Percentiles rank a stretch among this genome's conserved stretches.
These are phyloP conservation scores for Cheilosia pagana DNA, from an alignment of 2,888 invertebrate genomes.

Conservation along the genomic window DNA sequence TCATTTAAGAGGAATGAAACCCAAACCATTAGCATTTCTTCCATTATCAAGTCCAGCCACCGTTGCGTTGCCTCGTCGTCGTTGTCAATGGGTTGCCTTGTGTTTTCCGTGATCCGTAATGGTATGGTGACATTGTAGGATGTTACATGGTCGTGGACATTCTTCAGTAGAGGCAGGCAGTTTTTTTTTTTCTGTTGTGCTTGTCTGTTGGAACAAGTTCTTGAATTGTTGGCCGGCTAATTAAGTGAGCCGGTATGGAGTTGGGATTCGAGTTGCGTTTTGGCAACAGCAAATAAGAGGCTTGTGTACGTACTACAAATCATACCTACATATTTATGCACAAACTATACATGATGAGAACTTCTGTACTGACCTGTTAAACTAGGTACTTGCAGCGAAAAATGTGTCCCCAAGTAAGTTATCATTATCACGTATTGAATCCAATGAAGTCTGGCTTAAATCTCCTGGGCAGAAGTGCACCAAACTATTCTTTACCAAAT, in stretches of 20 bases:
- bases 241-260: slow-evolving; percentile 25
- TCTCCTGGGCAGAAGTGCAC: no score
- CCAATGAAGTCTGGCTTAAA: no score
- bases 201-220: slow-evolving; percentile 14
- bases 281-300: no score
- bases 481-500: no score
- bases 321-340: no score
- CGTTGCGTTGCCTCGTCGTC: not conserved
- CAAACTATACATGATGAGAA: no score
- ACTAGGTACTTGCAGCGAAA: no score
- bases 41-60: slow-evolving; percentile 23
- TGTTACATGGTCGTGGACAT: slow-evolving; percentile 4
- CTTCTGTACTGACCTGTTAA: no score
- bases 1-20: slow-evolving; percentile 53
- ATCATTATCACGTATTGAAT: no score
- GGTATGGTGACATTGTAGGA: slow-evolving; percentile 27
- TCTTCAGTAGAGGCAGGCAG: not conserved
- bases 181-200: not conserved
- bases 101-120: slow-evolving; percentile 16
- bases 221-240: slow-evolving; percentile 28
- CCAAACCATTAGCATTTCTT: slow-evolving; percentile 59
- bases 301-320: no score
- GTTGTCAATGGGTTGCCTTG: slow-evolving; percentile 8
- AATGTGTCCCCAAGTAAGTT: no score
- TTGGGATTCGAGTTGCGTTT: not conserved